These are phyloP conservation scores for Stegastes partitus DNA, from an alignment of 2,113 vertebrate genomes.

Conservation along the genomic window DNA sequence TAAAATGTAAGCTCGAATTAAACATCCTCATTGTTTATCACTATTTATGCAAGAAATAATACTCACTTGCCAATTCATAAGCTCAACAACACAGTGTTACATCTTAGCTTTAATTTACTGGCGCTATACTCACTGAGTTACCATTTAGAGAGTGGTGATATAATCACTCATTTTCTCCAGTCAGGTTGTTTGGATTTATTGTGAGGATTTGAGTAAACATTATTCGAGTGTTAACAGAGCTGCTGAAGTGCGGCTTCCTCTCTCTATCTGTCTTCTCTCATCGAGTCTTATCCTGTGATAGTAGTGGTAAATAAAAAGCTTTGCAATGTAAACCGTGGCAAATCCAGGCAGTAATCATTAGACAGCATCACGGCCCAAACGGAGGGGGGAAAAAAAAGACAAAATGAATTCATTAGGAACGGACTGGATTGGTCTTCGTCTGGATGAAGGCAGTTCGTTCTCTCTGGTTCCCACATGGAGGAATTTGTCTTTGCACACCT, in stretches of 20 bases:
- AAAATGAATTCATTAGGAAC: neutral
- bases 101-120: constrained; percentile 32
- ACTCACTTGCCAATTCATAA: constrained; percentile 6
- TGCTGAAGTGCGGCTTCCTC: constrained; percentile 64
- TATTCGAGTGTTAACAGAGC: constrained; percentile 68
- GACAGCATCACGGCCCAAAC: neutral
- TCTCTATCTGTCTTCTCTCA: constrained; percentile 51
- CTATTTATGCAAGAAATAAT: constrained; percentile 33
- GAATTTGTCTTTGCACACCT: constrained; percentile 56
- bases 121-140: constrained; percentile 38
- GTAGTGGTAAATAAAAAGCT: constrained; percentile 31
- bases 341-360: constrained; percentile 53
- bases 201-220: constrained; percentile 76
- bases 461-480: neutral
- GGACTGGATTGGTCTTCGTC: neutral
- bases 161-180: constrained; percentile 49
- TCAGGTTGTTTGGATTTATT: constrained; percentile 64
- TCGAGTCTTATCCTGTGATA: constrained; percentile 23
- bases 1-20: neutral
- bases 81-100: neutral
- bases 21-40: constrained; percentile 19
- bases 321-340: constrained; percentile 34
- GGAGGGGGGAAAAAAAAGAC: neutral
- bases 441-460: too few relatives aligned
- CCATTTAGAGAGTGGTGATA: constrained; percentile 20